Evolutionary conservation across 2,797 vertebrate species (phyloP).

Genomic region (Buceros bicornis): DNA sequence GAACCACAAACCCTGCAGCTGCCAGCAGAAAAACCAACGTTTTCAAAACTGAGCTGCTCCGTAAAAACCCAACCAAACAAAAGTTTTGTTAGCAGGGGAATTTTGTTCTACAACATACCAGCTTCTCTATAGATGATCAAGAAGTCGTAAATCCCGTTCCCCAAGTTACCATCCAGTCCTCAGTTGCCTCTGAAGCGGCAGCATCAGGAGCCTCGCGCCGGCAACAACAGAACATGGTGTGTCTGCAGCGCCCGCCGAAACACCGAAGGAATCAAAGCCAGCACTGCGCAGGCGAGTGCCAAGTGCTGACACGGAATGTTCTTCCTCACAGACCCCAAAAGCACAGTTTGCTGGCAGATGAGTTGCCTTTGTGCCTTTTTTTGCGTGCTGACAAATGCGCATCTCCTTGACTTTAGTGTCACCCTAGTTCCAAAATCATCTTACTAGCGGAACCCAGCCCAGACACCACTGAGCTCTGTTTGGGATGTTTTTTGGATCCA

Average conservation of each 20-base stretch:
- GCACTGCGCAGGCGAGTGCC: rapidly evolving
- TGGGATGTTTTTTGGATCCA: neutral
- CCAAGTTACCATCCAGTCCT: neutral
- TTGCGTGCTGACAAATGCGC: rapidly evolving
- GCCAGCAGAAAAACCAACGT: neutral
- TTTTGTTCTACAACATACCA: neutral
- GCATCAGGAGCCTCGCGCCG: neutral
- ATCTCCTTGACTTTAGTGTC: neutral
- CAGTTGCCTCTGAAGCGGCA: neutral
- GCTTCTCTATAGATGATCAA: rapidly evolving
- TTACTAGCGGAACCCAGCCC: rapidly evolving
- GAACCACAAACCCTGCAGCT: neutral
- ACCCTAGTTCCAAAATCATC: neutral
- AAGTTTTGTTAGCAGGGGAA: neutral
- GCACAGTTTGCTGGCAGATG: rapidly evolving
- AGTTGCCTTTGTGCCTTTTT: neutral
- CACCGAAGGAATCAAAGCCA: rapidly evolving
- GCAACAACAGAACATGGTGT: rapidly evolving
- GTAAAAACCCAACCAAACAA: neutral
- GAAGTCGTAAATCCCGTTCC: neutral
- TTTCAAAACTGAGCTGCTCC: neutral
- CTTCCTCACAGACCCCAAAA: neutral
- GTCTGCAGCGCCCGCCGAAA: rapidly evolving
- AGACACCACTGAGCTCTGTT: no score
- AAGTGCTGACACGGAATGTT: neutral